phyloP scores from a whole-genome alignment of 1,140 invertebrate genomes.

The Drosophila gunungcola region DNA sequence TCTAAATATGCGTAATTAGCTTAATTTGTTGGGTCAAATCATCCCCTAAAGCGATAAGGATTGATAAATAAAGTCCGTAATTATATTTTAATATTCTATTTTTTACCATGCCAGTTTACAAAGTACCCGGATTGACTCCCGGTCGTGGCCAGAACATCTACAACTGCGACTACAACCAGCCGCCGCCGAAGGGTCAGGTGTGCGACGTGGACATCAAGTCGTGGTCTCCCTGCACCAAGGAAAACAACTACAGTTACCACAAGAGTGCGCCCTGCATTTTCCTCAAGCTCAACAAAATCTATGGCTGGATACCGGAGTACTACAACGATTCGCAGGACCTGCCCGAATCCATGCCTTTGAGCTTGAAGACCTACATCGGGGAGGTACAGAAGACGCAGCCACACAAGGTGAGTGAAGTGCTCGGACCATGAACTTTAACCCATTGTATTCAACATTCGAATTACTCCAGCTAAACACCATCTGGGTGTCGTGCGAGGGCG shows the following conservation, averaged over 20 bases:
- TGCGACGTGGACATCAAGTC: constrained; percentile 89
- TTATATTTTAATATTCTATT: too few species aligned
- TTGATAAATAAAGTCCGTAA: too few species aligned
- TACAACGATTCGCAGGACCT: constrained; percentile 87
- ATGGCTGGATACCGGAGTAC: constrained; percentile 90
- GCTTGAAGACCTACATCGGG: constrained; percentile 86
- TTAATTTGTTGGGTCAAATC: too few species aligned
- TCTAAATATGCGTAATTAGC: too few species aligned
- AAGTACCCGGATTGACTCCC: constrained; percentile 88
- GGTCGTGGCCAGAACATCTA: constrained; percentile 89
- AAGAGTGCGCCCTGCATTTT: constrained; percentile 92
- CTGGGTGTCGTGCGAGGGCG: constrained; percentile 95
- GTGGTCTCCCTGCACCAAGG: constrained; percentile 88
- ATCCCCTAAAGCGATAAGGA: too few species aligned
- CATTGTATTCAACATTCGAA: too few species aligned
- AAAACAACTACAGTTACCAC: constrained; percentile 90
- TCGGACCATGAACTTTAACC: too few species aligned
- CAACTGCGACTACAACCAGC: constrained; percentile 88
- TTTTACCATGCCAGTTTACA: constrained; percentile 86
- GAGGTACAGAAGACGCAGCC: constrained; percentile 62
- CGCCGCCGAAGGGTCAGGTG: constrained; percentile 88
- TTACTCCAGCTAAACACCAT: constrained; percentile 89
- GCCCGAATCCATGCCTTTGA: constrained; percentile 88
- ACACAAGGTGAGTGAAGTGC: constrained; percentile 59
- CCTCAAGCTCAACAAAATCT: constrained; percentile 93